Base-by-base conservation (phyloP, 2,113 vertebrate genomes). In the Gymnobelideus leadbeateri region DNA sequence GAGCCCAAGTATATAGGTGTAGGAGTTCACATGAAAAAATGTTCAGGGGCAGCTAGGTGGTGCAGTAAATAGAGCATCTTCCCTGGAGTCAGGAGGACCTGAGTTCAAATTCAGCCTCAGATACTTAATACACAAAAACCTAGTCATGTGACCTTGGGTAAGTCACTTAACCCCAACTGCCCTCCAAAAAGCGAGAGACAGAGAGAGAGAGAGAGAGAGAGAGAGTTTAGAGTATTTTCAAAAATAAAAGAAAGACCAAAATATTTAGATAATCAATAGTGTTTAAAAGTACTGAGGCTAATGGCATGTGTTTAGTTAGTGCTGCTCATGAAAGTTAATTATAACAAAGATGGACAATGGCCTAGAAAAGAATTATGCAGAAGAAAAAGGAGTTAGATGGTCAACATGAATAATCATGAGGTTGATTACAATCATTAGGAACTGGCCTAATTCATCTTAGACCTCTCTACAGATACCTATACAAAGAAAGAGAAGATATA, bases 211-310 rank as follows among this genome's bases (percentile, higher is more conserved):
- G 47, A 49, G 47, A 49, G 47, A 49, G 47, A 49, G 47, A 49
- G 47, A 84, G 8, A 8, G n/a, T 23, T 77, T 43, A 21, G 68
- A 43, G 37, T 84, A 93, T 93, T 91, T 3, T 50, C 91, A 68
- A 91, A 96, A 96, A 2, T 53, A 94, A 91, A 90, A 54, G 23
- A 1, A 4, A 92, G 14, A 19, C 3, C 14, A 77, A 92, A 89
- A 91, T 92, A 51, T 51, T 8, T 43, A 93, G 54, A 84, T 24
- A 1, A 50, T 4, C n/a, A 52, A 91, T 94, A 43, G 26, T 84
- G 53, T 91, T 95, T 96, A 95, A 96, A 93, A 11, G 26, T 90
- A 77, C 14, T 43, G 84, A 94, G 3, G 28, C 5, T 89, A 94
- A 94, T 43, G 54, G 6, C 46, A 92, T 0, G 9, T 51, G 10